These are phyloP conservation scores for Antheraea assamensis DNA, from an alignment of 2,888 invertebrate species.

Conservation along the genomic window DNA sequence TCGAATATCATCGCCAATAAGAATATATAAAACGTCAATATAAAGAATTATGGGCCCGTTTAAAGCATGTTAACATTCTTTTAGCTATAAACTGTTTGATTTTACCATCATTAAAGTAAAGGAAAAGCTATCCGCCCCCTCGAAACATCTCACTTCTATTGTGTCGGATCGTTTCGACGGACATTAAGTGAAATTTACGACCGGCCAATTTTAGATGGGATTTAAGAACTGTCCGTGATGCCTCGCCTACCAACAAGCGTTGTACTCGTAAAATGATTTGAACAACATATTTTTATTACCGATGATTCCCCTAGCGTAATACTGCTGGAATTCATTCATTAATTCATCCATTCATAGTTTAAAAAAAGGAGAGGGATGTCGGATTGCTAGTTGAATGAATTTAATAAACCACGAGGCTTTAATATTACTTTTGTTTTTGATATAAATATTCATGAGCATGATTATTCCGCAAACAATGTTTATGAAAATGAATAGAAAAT, in stretches of 20 bases:
- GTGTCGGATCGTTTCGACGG: slow-evolving; percentile 55
- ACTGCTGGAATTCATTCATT: slow-evolving; percentile 13
- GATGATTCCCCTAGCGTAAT: slow-evolving; percentile 23
- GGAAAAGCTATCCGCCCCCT: slow-evolving; percentile 42
- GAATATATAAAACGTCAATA: background rate
- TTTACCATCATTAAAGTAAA: slow-evolving; percentile 45
- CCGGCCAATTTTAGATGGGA: slow-evolving; percentile 61
- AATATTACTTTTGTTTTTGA: slow-evolving; percentile 4
- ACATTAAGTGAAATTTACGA: slow-evolving; percentile 65
- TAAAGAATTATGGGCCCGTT: background rate
- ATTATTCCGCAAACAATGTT: background rate
- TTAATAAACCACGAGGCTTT: background rate
- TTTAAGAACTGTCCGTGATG: slow-evolving; percentile 60
- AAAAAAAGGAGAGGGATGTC: background rate
- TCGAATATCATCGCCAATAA: background rate
- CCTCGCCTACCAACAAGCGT: slow-evolving; percentile 38
- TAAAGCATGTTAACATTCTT: slow-evolving; percentile 45
- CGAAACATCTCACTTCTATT: slow-evolving; percentile 48
- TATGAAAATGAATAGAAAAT: background rate
- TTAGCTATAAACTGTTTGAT: slow-evolving; percentile 49
- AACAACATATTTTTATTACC: slow-evolving; percentile 43
- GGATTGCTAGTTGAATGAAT: background rate
- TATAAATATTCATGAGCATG: background rate
- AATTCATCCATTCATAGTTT: slow-evolving; percentile 1
- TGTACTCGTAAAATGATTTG: slow-evolving; percentile 36